Conservation (phyloP, 2,113 vertebrate species). For the Cettia cetti region DNA sequence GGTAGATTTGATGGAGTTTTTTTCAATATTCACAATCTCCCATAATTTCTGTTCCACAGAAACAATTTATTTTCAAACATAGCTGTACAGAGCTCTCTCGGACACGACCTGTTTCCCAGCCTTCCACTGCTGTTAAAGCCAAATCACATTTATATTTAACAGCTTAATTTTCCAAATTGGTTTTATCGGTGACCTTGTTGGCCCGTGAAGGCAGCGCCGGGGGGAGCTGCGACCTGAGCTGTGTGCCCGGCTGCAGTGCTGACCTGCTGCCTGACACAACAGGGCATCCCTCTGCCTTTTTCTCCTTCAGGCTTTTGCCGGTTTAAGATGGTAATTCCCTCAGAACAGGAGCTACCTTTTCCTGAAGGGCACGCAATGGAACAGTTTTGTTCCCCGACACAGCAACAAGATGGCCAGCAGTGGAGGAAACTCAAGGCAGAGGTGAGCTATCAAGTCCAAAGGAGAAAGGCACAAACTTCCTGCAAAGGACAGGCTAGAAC, state of each 20-base stretch:
- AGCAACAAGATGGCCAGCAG: fast-evolving
- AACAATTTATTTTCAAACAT: conserved; percentile 25
- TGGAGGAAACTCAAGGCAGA: background rate
- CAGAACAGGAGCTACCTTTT: background rate
- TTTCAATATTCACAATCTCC: background rate
- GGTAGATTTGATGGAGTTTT: background rate
- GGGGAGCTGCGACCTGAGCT: background rate
- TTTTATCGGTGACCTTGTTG: conserved; percentile 28
- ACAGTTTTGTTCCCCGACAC: background rate
- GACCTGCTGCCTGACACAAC: conserved; percentile 26
- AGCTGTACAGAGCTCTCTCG: background rate
- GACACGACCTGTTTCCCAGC: background rate
- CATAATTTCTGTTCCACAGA: background rate
- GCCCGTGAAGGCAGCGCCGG: background rate
- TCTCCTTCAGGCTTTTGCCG: background rate
- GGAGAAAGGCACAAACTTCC: background rate
- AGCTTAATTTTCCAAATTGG: conserved; percentile 56
- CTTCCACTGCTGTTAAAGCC: background rate
- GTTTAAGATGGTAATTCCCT: background rate
- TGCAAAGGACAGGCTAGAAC: background rate
- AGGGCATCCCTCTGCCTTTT: background rate
- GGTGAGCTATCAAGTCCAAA: background rate
- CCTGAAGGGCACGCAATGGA: background rate
- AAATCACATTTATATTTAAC: conserved; percentile 60
- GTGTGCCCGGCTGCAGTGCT: background rate